These are phyloP conservation scores for Calcarius lapponicus DNA, from an alignment of 2,797 vertebrate genomes.

Conservation along the genomic window DNA sequence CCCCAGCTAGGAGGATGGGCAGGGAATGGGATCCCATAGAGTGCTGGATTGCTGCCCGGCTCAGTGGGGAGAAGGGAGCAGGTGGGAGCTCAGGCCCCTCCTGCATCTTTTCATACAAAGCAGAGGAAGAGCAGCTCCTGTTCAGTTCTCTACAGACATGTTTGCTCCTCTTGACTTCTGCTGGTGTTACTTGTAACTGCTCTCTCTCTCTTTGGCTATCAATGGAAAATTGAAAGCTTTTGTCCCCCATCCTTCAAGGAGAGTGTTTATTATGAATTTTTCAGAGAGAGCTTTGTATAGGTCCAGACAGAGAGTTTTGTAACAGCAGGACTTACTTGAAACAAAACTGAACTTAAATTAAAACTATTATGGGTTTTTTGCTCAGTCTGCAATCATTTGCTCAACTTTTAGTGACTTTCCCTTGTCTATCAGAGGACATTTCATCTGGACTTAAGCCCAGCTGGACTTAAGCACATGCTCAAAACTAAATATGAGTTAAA, in stretches of 20 bases:
- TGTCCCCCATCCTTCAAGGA: background rate
- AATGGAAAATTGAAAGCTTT: background rate
- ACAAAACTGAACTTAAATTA: slow-evolving; percentile 1
- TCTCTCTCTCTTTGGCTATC: background rate
- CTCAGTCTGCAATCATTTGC: background rate
- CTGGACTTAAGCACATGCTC: slow-evolving; percentile 41
- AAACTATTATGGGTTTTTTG: background rate
- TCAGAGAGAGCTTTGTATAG: background rate
- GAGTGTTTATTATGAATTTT: background rate
- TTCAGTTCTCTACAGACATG: background rate
- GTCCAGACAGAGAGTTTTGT: background rate
- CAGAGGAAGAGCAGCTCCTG: background rate
- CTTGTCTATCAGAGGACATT: slow-evolving; percentile 9
- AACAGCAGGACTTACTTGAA: background rate
- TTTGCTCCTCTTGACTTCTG: background rate
- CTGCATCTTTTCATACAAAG: background rate
- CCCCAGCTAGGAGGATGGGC: background rate
- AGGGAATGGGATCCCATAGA: rapidly evolving
- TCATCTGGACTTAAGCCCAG: slow-evolving; percentile 28
- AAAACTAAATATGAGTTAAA: slow-evolving; percentile 41
- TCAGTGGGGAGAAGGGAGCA: background rate
- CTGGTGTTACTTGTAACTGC: background rate
- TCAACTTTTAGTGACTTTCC: slow-evolving; percentile 14
- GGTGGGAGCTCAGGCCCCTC: background rate
- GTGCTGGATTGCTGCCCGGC: background rate